Conservation (phyloP, 2,797 vertebrate species). For the Halcyon chelicuti region DNA sequence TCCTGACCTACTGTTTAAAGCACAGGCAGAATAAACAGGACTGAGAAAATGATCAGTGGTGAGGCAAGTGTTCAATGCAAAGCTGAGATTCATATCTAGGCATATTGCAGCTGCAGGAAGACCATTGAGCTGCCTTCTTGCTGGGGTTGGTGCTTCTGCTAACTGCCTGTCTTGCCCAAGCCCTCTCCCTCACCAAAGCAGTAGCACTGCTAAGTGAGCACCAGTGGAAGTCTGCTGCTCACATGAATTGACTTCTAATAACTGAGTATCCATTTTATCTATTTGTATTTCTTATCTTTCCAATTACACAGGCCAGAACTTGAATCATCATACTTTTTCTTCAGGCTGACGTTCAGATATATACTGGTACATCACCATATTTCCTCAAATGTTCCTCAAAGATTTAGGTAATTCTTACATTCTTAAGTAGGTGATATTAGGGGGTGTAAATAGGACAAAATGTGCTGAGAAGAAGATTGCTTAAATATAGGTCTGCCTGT, state of each 20-base stretch:
- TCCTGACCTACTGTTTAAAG: neutral
- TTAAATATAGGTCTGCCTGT: neutral
- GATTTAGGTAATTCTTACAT: neutral
- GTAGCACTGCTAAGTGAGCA: accelerated
- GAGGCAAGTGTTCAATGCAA: neutral
- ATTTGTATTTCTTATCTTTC: neutral
- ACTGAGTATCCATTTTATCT: neutral
- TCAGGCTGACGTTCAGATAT: neutral
- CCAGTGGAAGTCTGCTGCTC: neutral
- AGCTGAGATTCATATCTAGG: neutral
- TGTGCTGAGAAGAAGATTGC: neutral
- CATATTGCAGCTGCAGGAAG: neutral
- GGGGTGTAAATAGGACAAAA: neutral
- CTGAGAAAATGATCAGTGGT: neutral
- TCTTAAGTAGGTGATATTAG: neutral
- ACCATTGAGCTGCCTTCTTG: neutral
- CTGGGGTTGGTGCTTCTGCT: neutral
- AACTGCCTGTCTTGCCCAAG: neutral
- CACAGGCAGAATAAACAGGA: neutral
- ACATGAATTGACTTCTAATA: neutral
- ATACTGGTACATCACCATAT: neutral
- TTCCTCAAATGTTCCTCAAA: neutral
- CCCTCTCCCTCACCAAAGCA: neutral
- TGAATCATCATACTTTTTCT: neutral
- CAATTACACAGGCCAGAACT: neutral